phyloP scores from a whole-genome alignment of 2,888 invertebrate genomes.

The Marasmarcha lunaedactyla region DNA sequence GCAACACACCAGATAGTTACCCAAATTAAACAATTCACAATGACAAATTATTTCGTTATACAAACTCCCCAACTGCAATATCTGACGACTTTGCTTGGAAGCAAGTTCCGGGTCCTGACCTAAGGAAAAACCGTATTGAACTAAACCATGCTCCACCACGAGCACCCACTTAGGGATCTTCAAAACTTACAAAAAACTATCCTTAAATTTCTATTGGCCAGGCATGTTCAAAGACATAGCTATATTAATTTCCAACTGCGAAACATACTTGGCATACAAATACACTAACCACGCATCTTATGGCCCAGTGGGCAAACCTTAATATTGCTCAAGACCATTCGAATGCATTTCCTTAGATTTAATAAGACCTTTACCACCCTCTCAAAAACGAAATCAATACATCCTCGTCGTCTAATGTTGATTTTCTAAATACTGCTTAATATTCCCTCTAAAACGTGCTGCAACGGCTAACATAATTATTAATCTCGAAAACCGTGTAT shows the following conservation, averaged over 20 bases:
- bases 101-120: neutral
- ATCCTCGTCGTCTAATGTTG: conserved; percentile 6
- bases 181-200: conserved; percentile 3
- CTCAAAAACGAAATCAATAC: conserved; percentile 1
- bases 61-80: neutral
- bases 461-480: conserved; percentile 4
- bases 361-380: conserved; percentile 4
- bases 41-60: neutral
- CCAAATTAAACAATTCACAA: neutral
- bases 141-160: neutral
- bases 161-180: conserved; percentile 1
- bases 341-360: conserved; percentile 6
- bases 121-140: neutral
- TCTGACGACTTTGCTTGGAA: conserved; percentile 5
- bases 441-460: conserved; percentile 8
- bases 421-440: conserved; percentile 8
- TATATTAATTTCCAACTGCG: conserved; percentile 2
- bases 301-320: conserved; percentile 11
- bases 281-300: neutral
- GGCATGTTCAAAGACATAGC: conserved; percentile 4
- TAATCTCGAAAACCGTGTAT: conserved; percentile 9
- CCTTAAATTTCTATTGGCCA: conserved; percentile 1
- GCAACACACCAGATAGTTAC: neutral
- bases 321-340: conserved; percentile 10
- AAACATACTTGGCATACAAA: conserved; percentile 7